These are phyloP conservation scores for Conus ventricosus DNA, from an alignment of 1,140 invertebrate genomes.

Conservation along the genomic window DNA sequence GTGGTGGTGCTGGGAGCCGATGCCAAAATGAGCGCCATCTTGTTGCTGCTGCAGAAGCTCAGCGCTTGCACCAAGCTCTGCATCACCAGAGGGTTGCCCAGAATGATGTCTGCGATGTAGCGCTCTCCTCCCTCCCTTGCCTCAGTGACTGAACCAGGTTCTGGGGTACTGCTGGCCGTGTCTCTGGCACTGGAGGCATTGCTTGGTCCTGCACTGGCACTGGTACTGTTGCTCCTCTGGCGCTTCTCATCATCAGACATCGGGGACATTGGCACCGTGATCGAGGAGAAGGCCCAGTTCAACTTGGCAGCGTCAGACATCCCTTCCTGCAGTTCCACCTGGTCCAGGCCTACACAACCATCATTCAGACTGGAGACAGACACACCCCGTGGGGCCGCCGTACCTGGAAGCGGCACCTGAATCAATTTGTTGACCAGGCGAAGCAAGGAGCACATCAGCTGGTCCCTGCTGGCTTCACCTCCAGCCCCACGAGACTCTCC, in stretches of 20 bases:
- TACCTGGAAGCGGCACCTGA: slow-evolving; percentile 39
- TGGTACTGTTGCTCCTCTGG: slow-evolving; percentile 45
- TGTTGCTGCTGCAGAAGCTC: slow-evolving; percentile 80
- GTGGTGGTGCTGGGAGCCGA: slow-evolving; percentile 24
- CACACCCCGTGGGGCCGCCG: background rate
- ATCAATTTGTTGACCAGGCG: slow-evolving; percentile 79
- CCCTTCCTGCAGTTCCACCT: slow-evolving; percentile 48
- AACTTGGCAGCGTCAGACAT: slow-evolving; percentile 61
- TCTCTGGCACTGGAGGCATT: background rate
- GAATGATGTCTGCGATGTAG: slow-evolving; percentile 69
- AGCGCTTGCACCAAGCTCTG: slow-evolving; percentile 82
- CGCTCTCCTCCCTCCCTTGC: slow-evolving; percentile 32
- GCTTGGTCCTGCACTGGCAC: background rate
- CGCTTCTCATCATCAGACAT: slow-evolving; percentile 69
- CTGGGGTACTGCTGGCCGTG: background rate
- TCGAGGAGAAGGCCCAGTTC: slow-evolving; percentile 55
- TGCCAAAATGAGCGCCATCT: slow-evolving; percentile 70
- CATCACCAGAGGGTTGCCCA: slow-evolving; percentile 81
- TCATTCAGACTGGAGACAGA: background rate
- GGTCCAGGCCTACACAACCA: slow-evolving; percentile 24
- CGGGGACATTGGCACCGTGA: slow-evolving; percentile 38
- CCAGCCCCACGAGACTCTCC: slow-evolving; percentile 77
- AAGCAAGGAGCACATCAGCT: slow-evolving; percentile 82
- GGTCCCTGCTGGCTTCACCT: slow-evolving; percentile 79
- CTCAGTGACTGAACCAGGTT: background rate